Evolutionary conservation across 2,797 vertebrate species (phyloP).

Genomic region (Poecilia picta): DNA sequence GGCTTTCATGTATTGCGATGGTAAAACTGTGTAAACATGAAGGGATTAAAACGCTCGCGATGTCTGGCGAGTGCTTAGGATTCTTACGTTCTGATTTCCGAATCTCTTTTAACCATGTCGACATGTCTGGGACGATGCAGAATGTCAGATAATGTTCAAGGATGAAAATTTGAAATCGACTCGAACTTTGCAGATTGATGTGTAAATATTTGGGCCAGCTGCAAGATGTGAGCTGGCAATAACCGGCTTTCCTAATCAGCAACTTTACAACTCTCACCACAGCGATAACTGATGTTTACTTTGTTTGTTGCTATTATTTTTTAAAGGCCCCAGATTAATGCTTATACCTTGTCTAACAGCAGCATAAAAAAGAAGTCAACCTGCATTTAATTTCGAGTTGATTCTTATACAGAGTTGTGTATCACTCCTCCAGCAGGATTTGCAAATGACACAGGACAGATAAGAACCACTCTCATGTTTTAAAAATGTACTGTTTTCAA

Average conservation of each 20-base stretch:
- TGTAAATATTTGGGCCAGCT: slow-evolving; percentile 41
- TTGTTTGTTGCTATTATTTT: not conserved
- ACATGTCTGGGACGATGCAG: slow-evolving; percentile 23
- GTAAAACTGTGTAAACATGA: slow-evolving; percentile 20
- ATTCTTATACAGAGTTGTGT: slow-evolving; percentile 35
- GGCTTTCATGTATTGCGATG: slow-evolving; percentile 9
- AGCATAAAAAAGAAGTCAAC: slow-evolving; percentile 25
- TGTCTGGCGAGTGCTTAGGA: slow-evolving; percentile 38
- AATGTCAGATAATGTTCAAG: slow-evolving; percentile 36
- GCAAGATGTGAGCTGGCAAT: slow-evolving; percentile 13
- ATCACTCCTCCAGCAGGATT: slow-evolving; percentile 30
- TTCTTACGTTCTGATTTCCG: slow-evolving; percentile 38
- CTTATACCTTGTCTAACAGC: not conserved
- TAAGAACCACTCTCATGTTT: not conserved
- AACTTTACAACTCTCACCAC: not conserved
- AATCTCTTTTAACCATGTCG: slow-evolving; percentile 45
- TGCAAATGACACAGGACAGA: slow-evolving; percentile 13
- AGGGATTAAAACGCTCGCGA: slow-evolving; percentile 35
- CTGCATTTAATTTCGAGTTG: slow-evolving; percentile 39
- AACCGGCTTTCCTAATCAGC: slow-evolving; percentile 8
- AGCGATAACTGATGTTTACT: not conserved
- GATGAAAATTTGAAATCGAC: slow-evolving; percentile 28
- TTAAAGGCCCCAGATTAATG: not conserved
- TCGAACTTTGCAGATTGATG: slow-evolving; percentile 25
- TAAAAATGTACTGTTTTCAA: not conserved